Evolutionary conservation across 1,140 invertebrate species (phyloP), one percentile per base, ranked within the genome.

Genomic region (Hyposmocoma kahamanoa): DNA sequence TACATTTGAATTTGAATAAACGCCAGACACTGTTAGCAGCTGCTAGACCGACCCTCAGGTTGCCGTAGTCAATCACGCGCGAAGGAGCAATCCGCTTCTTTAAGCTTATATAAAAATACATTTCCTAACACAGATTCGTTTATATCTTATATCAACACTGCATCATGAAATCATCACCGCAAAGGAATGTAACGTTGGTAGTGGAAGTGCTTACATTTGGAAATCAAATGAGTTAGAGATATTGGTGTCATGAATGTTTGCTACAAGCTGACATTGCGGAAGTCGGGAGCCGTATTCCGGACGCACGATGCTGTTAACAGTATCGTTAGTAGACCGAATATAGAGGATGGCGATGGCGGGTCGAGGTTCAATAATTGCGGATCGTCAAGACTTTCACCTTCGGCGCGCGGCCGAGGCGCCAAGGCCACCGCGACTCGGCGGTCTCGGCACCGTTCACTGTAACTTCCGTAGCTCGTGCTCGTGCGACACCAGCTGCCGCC

Each of bases 341-440:
- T 61, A 63, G 62, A 72, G 67, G 70, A 73, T 72, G 65, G 55
- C 49, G 13, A 13, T 13, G 28, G 28, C 13, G 59, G 63, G 66
- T 70, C 66, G 65, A 75, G 69, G 75, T 70, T 77, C 67, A 77
- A 76, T 75, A 77, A 74, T 75, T 68, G 66, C 67, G 61, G 62
- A 58, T 61, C 59, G 64, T 51, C 59, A 62, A 30, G 75, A 79
- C 78, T 82, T 82, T 82, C 78, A 82, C 78, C 78, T 77, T 82
- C 77, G 74, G 55, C 62, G 73, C 69, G 69, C 67, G 64, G 65
- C 69, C 60, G 66, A 51, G 34, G 42, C 56, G 48, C 59, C 78
- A 79, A 79, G 73, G 73, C 73, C 59, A 42, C 46, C 68, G 72
- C 58, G 62, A 48, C 67, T 17, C 13, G 13, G 13, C 3, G 32